Evolutionary conservation across 1,140 invertebrate species (phyloP).

Genomic region (Vollenhovia emeryi): DNA sequence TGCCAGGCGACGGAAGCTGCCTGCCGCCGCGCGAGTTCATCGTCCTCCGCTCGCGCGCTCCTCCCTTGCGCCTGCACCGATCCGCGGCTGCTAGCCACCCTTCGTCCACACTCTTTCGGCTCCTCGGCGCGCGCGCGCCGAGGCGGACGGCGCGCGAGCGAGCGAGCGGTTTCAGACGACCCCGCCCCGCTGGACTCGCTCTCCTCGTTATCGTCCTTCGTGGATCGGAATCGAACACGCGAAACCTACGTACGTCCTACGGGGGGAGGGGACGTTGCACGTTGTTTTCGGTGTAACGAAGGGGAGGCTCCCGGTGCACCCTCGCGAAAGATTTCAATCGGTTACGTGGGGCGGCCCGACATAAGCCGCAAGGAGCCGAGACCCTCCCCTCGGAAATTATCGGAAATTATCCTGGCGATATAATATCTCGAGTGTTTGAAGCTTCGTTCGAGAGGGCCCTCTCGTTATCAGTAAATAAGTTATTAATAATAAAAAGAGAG

Average conservation of each 20-base stretch:
- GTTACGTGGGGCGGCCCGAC: neutral
- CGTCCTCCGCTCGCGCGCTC: constrained; percentile 73
- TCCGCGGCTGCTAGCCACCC: constrained; percentile 40
- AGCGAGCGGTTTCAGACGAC: neutral
- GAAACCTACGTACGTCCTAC: neutral
- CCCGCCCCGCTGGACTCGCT: constrained; percentile 36
- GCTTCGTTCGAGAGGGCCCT: neutral
- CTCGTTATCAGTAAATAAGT: neutral
- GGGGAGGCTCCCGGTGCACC: neutral
- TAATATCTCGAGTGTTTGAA: neutral
- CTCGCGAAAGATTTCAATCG: neutral
- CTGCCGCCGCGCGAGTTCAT: constrained; percentile 78
- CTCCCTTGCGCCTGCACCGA: constrained; percentile 50
- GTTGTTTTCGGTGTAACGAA: neutral
- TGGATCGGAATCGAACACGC: constrained; percentile 8
- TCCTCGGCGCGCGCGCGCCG: constrained; percentile 33
- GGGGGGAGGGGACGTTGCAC: no score
- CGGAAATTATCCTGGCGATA: neutral
- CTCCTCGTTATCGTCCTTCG: constrained; percentile 26
- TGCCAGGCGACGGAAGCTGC: constrained; percentile 84
- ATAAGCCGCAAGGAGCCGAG: neutral
- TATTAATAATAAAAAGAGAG: neutral
- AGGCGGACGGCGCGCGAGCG: neutral
- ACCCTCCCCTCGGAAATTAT: neutral
- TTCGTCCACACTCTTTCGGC: constrained; percentile 53